Conservation (phyloP, 2,888 invertebrate species). For the Dynastes maya region DNA sequence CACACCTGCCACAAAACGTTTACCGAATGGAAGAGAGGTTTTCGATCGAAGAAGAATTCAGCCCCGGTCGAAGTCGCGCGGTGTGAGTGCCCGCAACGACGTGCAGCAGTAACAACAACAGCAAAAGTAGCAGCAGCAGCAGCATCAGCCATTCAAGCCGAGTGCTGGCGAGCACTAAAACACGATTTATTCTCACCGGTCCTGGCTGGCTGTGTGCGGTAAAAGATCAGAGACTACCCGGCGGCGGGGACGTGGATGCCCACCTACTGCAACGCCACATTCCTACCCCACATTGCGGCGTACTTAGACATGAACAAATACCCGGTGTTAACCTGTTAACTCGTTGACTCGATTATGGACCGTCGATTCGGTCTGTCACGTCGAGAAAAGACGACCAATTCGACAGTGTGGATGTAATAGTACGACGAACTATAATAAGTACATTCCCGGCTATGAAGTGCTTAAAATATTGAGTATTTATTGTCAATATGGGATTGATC, state of each 20-base stretch:
- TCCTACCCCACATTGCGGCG: conserved; percentile 51
- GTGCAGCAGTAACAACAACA: conserved; percentile 9
- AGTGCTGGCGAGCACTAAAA: conserved; percentile 25
- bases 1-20: conserved; percentile 35
- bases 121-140: conserved; percentile 1
- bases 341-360: conserved; percentile 63
- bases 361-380: conserved; percentile 16
- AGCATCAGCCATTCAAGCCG: conserved; percentile 15
- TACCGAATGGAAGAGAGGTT: conserved; percentile 12
- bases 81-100: conserved; percentile 6
- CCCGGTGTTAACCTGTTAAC: conserved; percentile 73
- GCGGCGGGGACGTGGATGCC: conserved; percentile 47
- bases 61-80: conserved; percentile 7
- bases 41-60: conserved; percentile 23
- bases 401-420: background rate
- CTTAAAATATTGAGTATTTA: no score
- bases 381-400: background rate
- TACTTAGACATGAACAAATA: conserved; percentile 48
- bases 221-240: conserved; percentile 66
- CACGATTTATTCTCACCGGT: conserved; percentile 64
- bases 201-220: conserved; percentile 63
- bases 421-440: background rate
- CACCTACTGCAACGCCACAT: conserved; percentile 54
- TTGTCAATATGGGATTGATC: no score
- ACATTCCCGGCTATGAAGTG: no score